Evolutionary conservation across 2,113 vertebrate genomes (phyloP), one percentile per base, ranked within the genome.

Genomic region (Ascaphus truei): DNA sequence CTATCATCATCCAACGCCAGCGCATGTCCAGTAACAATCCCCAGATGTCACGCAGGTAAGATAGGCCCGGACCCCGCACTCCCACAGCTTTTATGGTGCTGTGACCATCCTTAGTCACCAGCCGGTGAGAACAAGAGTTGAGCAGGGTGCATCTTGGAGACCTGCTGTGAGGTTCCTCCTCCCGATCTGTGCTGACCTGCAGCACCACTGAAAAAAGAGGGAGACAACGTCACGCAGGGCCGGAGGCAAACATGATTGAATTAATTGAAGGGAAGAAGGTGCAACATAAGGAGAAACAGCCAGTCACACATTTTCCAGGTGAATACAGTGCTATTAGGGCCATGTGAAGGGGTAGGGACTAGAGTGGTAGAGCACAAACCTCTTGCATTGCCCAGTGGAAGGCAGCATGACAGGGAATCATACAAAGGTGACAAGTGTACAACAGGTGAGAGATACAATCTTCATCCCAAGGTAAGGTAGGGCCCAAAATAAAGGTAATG

Each of bases 1-100:
- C 92, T 23, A 99, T 68, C 74, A 99, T 90, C 81, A 98, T 94
- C 96, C 95, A 99, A 13, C 96, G 91, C 97, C 97, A 99, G 61
- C 95, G 95, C 82, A 98, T 91, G 67, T 93, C 90, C 78, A 99
- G 90, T 75, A 98, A 76, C n/a, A 92, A 88, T 45, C 95, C 95
- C 96, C 96, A 98, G 2, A 93, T 84, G 3, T 98, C 96, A 55
- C 93, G 91, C 53, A 97, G 79, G 62, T 94, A 92, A 0, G 84
- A 83, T 31, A 92, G 79, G 36, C 94, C 92, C 73, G 73, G 86
- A 51, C 85, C 84, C 52, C 82, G 85, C 20, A 81, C 83, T 3
- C 89, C 83, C 0, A 84, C 80, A 67, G 85, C 73, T 33, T 85
- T 89, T 25, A 92, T 62, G 0, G 86, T 90, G 81, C 93, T 96